These are phyloP conservation scores for Tinamus guttatus DNA, from an alignment of 2,113 vertebrate species.

Conservation along the genomic window DNA sequence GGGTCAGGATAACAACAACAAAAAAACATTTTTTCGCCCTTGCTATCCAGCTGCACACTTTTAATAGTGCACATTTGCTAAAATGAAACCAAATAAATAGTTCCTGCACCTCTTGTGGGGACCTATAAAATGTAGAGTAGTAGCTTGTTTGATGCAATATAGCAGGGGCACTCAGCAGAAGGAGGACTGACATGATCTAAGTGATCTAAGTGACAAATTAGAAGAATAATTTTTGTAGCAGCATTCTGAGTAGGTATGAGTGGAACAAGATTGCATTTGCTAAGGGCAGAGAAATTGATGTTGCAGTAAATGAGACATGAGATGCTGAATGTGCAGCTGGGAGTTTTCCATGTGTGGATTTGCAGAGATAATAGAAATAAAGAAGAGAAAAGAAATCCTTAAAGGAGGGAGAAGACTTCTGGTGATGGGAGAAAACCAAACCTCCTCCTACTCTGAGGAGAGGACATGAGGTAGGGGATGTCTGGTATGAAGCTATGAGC, in stretches of 20 bases:
- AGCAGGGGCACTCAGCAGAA: background rate
- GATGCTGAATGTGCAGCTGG: background rate
- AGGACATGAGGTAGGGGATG: background rate
- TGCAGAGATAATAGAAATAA: background rate
- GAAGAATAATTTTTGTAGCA: background rate
- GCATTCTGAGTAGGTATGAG: background rate
- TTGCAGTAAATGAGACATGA: conserved; percentile 10
- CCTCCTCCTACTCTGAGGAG: background rate
- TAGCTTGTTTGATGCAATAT: background rate
- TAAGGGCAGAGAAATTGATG: conserved; percentile 23
- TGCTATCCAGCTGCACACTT: background rate
- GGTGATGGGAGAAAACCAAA: background rate
- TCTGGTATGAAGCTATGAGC: background rate
- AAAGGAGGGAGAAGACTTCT: background rate
- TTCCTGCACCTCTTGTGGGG: background rate
- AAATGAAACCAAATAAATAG: background rate
- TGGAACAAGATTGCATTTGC: conserved; percentile 19
- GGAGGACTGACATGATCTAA: background rate
- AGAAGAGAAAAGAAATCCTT: background rate
- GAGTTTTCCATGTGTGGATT: conserved; percentile 5
- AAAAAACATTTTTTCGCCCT: background rate
- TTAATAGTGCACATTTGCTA: background rate
- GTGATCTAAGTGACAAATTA: background rate
- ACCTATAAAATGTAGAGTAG: background rate
- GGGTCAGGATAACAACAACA: background rate